A percentile compares a stretch with the other conserved stretches of the same genome.
Conservation (phyloP, 53 echinoderm and acorn worm species). For the Paracentrotus lividus region DNA sequence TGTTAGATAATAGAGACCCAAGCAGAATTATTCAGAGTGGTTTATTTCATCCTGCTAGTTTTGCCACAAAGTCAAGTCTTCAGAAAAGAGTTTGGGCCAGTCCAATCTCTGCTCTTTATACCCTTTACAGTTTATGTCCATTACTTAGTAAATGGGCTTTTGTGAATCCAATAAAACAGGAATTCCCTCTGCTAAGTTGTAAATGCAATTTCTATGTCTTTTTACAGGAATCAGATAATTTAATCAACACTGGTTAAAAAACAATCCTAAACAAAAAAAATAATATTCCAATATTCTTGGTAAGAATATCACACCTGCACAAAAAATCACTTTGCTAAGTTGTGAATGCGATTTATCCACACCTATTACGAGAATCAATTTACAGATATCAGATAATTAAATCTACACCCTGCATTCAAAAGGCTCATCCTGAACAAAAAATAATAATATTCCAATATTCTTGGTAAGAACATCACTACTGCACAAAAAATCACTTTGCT, state of each 20-base stretch:
- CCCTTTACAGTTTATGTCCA: neutral
- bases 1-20: constrained; percentile 46
- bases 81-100: neutral
- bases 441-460: neutral
- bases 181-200: neutral
- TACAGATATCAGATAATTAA: neutral
- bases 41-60: neutral
- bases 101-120: constrained; percentile 1
- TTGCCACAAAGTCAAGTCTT: neutral
- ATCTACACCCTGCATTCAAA: no score
- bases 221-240: no score
- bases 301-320: no score
- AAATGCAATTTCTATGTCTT: neutral
- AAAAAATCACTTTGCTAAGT: neutral
- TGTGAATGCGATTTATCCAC: neutral
- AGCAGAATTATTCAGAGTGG: neutral
- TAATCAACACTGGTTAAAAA: no score
- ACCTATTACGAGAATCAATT: neutral
- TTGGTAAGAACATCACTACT: neutral
- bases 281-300: no score
- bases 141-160: neutral
- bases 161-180: neutral
- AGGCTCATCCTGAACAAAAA: neutral
- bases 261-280: no score
- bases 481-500: neutral